A percentile compares a stretch with the other conserved stretches of the same genome.
Conservation (phyloP, 2,888 invertebrate species). For the Eristalis intricaria region DNA sequence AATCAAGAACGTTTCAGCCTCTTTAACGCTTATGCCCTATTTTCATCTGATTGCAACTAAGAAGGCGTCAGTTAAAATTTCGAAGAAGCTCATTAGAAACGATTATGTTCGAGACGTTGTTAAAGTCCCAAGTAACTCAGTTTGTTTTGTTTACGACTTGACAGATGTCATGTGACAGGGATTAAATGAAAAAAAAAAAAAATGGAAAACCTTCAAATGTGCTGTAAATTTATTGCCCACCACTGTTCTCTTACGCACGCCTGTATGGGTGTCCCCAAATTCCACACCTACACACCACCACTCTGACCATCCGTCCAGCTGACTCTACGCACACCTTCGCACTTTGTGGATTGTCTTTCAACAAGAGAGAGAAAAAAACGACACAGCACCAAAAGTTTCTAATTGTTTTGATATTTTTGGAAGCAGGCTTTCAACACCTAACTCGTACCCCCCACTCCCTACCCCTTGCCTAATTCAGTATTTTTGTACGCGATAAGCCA, state of each 20-base stretch:
- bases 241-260: not conserved
- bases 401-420: conserved; percentile 43
- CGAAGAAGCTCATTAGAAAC: too few relatives aligned
- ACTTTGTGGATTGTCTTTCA: not conserved
- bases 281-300: not conserved
- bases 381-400: not conserved
- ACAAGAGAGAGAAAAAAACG: too few relatives aligned
- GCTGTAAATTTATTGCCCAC: not conserved
- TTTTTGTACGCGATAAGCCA: conserved; percentile 21
- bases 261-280: not conserved
- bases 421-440: not conserved
- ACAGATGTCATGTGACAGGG: too few relatives aligned
- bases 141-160: too few relatives aligned
- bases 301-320: not conserved
- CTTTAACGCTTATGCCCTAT: too few relatives aligned
- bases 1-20: too few relatives aligned
- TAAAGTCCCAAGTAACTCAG: too few relatives aligned
- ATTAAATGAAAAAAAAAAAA: too few relatives aligned
- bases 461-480: not conserved
- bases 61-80: too few relatives aligned
- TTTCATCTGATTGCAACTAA: too few relatives aligned
- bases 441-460: not conserved
- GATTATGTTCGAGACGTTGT: too few relatives aligned
- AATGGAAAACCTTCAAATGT: not conserved
- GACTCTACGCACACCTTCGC: not conserved